Conservation (phyloP, 2,888 invertebrate genomes). For the Brachylomia viminalis region DNA sequence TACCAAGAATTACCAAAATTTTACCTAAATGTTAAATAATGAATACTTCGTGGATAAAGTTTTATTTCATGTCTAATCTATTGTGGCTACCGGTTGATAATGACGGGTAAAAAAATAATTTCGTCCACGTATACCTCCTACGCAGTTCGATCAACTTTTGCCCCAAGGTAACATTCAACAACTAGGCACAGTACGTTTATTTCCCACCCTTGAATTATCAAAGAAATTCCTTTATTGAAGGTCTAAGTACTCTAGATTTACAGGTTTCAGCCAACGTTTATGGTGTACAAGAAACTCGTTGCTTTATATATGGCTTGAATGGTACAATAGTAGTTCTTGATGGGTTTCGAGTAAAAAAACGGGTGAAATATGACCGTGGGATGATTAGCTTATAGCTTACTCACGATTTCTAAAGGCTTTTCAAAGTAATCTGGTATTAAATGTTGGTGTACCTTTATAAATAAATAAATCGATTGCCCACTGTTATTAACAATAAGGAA, state of each 20-base stretch:
- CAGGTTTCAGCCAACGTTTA: constrained; percentile 37
- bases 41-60: constrained; percentile 45
- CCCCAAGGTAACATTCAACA: constrained; percentile 17
- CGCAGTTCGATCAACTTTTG: constrained; percentile 50
- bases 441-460: no score
- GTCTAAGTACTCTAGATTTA: constrained; percentile 37
- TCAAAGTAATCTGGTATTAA: neutral
- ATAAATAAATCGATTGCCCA: neutral
- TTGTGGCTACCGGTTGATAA: neutral
- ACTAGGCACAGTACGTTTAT: neutral
- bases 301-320: constrained; percentile 26
- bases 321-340: constrained; percentile 39
- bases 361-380: constrained; percentile 19
- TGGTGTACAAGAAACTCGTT: constrained; percentile 36
- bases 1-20: constrained; percentile 30
- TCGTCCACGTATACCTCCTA: constrained; percentile 7
- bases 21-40: constrained; percentile 42
- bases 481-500: neutral
- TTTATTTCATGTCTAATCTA: constrained; percentile 38
- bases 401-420: constrained; percentile 7
- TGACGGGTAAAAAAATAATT: constrained; percentile 31
- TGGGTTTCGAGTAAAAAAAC: constrained; percentile 16
- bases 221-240: constrained; percentile 23
- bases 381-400: neutral
- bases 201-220: constrained; percentile 46